Evolutionary conservation across 2,888 invertebrate species (phyloP).

Genomic region (Thumatha senex): DNA sequence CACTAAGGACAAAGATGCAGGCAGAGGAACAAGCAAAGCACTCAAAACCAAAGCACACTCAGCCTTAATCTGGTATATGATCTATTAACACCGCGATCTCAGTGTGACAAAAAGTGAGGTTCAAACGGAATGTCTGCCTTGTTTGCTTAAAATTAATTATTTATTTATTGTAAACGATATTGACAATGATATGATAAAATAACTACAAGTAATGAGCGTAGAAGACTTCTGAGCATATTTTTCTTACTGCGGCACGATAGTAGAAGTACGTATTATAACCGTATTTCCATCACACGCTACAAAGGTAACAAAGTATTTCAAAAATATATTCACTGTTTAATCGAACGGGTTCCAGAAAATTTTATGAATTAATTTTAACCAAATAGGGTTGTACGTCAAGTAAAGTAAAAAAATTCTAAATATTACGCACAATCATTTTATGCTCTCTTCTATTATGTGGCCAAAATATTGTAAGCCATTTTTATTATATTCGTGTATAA

Average conservation of each 20-base stretch:
- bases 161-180: not conserved
- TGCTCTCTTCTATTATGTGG: constrained; percentile 30
- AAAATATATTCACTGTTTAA: too few relatives aligned
- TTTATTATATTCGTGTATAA: constrained; percentile 17
- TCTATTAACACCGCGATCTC: constrained; percentile 37
- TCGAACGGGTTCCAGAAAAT: too few relatives aligned
- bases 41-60: constrained; percentile 46
- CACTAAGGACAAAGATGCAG: constrained; percentile 91
- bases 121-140: constrained; percentile 22
- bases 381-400: constrained; percentile 14
- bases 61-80: not conserved
- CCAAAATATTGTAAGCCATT: constrained; percentile 38
- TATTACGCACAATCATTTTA: constrained; percentile 48
- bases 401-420: constrained; percentile 36
- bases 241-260: constrained; percentile 3
- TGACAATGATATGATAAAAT: not conserved
- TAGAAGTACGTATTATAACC: constrained; percentile 1
- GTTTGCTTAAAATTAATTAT: constrained; percentile 24
- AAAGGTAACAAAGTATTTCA: not conserved
- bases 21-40: constrained; percentile 78
- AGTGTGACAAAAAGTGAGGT: constrained; percentile 18
- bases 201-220: too few relatives aligned
- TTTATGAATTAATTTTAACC: constrained; percentile 13
- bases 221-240: not conserved
- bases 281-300: not conserved